Conservation (phyloP, 2,888 invertebrate genomes). For the Belgica antarctica region DNA sequence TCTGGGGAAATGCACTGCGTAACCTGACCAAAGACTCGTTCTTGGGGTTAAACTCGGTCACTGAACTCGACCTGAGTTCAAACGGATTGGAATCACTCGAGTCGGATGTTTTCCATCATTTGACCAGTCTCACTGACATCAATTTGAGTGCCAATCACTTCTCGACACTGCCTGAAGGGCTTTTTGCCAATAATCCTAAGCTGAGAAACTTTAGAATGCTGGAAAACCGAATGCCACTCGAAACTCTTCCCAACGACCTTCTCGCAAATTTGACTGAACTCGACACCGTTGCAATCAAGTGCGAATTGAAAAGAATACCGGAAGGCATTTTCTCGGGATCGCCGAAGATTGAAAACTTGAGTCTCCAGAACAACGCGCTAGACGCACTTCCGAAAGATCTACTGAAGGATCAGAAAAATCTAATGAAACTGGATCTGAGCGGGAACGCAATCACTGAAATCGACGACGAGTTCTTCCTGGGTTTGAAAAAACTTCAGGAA, state of each 20-base stretch:
- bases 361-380: slow-evolving; percentile 62
- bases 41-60: slow-evolving; percentile 62
- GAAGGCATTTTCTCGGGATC: slow-evolving; percentile 64
- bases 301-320: slow-evolving; percentile 61
- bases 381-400: slow-evolving; percentile 60
- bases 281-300: slow-evolving; percentile 59
- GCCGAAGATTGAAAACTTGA: slow-evolving; percentile 60
- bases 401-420: slow-evolving; percentile 63
- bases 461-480: slow-evolving; percentile 61
- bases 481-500: slow-evolving; percentile 59
- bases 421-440: slow-evolving; percentile 64
- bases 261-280: slow-evolving; percentile 63
- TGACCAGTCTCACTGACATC: slow-evolving; percentile 63
- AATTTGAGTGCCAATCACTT: slow-evolving; percentile 69
- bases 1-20: slow-evolving; percentile 68
- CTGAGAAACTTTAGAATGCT: slow-evolving; percentile 59
- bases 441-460: slow-evolving; percentile 63
- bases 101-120: slow-evolving; percentile 61
- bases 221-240: slow-evolving; percentile 61
- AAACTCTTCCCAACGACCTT: slow-evolving; percentile 60
- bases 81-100: slow-evolving; percentile 65
- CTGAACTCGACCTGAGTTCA: slow-evolving; percentile 66
- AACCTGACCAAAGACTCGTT: slow-evolving; percentile 64
- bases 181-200: slow-evolving; percentile 60
- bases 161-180: slow-evolving; percentile 60